Conservation (phyloP, 2,113 vertebrate species). For the Coreoperca whiteheadi region DNA sequence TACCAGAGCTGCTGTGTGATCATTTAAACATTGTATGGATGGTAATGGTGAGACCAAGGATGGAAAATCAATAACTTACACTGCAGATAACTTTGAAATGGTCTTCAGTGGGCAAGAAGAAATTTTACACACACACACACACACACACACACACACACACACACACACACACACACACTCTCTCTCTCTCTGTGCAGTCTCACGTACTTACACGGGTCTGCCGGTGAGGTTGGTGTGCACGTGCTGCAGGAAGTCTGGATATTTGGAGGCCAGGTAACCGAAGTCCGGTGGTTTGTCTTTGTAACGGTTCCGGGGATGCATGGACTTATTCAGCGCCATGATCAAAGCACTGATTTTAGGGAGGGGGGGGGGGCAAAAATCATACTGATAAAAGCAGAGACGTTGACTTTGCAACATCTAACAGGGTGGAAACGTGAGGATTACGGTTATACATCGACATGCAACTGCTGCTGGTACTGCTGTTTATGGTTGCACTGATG, state of each 20-base stretch:
- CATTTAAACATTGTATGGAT: background rate
- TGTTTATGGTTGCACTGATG: background rate
- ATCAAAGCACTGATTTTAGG: background rate
- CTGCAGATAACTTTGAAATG: background rate
- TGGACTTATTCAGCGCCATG: slow-evolving; percentile 92
- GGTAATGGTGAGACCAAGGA: background rate
- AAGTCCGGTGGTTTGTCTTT: slow-evolving; percentile 93
- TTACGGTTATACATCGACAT: no score
- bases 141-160: no score
- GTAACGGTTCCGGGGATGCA: slow-evolving; percentile 93
- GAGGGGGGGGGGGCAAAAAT: background rate
- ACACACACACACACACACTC: no score
- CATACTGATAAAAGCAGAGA: no score
- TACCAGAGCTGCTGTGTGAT: background rate
- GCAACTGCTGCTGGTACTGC: background rate
- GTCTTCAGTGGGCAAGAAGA: background rate
- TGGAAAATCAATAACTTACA: background rate
- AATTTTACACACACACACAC: background rate
- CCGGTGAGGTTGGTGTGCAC: slow-evolving; percentile 88
- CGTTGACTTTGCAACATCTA: no score
- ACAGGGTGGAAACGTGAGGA: no score
- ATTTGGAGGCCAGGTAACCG: slow-evolving; percentile 90
- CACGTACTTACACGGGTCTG: slow-evolving; percentile 86
- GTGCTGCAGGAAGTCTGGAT: slow-evolving; percentile 91
- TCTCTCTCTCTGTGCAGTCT: background rate